Conservation (phyloP, 2,113 vertebrate species). For the Castor canadensis region DNA sequence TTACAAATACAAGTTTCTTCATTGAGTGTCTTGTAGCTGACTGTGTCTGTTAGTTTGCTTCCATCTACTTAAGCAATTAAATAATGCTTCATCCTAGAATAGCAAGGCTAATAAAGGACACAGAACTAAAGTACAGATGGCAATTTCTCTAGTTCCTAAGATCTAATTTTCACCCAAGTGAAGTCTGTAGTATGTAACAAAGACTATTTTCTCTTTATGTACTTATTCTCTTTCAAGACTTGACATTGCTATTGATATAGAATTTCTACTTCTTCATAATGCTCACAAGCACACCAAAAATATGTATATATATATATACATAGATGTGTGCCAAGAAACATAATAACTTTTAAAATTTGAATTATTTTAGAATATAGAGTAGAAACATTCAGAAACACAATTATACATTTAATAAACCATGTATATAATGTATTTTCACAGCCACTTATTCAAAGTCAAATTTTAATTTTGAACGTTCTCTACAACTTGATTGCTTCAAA, state of each 20-base stretch:
- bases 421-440: not conserved
- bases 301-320: too few species aligned
- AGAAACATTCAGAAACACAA: not conserved
- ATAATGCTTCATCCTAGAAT: conserved; percentile 64
- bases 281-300: not conserved
- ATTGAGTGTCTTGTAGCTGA: conserved; percentile 70
- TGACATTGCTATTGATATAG: conserved; percentile 61
- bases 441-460: not conserved
- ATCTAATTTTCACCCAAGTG: conserved; percentile 52
- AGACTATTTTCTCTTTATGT: conserved; percentile 46
- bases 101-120: conserved; percentile 75
- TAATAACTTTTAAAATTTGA: not conserved
- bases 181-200: conserved; percentile 61
- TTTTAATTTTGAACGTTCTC: not conserved
- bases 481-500: not conserved
- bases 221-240: conserved; percentile 60
- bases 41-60: conserved; percentile 73
- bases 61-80: conserved; percentile 82
- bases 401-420: not conserved
- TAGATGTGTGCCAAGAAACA: not conserved
- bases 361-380: not conserved
- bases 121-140: conserved; percentile 79
- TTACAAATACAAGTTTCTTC: conserved; percentile 82
- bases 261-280: conserved; percentile 71
- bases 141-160: conserved; percentile 81